phyloP scores from a whole-genome alignment of 2,888 invertebrate genomes.

The Choristoneura rosaceana region DNA sequence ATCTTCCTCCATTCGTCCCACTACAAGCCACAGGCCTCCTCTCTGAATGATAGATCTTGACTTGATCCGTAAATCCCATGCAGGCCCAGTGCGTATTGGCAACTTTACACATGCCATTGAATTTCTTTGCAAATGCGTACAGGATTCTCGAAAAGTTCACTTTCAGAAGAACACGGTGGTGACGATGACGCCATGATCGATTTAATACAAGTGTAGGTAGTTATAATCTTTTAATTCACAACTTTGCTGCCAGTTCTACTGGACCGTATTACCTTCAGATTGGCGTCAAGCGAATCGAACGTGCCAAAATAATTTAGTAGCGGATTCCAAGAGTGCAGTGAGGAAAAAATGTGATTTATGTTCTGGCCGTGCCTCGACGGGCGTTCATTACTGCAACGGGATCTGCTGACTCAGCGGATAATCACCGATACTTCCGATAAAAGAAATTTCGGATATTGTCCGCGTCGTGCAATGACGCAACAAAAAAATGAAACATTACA shows the following conservation, averaged over 20 bases:
- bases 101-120: too few relatives aligned
- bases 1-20: too few relatives aligned
- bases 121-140: too few relatives aligned
- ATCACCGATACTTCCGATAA: constrained; percentile 40
- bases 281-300: constrained; percentile 51
- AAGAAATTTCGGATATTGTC: background rate
- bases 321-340: constrained; percentile 52
- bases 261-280: constrained; percentile 47
- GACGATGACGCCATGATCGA: background rate
- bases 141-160: too few relatives aligned
- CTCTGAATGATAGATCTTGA: too few relatives aligned
- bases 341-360: constrained; percentile 62
- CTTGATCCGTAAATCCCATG: too few relatives aligned
- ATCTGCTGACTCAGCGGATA: constrained; percentile 55
- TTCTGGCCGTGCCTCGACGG: constrained; percentile 50
- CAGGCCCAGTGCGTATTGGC: too few relatives aligned
- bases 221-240: background rate
- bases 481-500: too few relatives aligned
- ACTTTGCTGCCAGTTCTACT: background rate
- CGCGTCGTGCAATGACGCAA: background rate
- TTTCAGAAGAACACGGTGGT: too few relatives aligned
- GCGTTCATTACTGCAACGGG: constrained; percentile 57
- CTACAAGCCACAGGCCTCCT: too few relatives aligned
- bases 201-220: background rate
- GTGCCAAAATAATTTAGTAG: constrained; percentile 57